A percentile compares a stretch with the other conserved stretches of the same genome.
phyloP scores from a whole-genome alignment of 1,140 invertebrate species.

The Apocrypta bakeri region DNA sequence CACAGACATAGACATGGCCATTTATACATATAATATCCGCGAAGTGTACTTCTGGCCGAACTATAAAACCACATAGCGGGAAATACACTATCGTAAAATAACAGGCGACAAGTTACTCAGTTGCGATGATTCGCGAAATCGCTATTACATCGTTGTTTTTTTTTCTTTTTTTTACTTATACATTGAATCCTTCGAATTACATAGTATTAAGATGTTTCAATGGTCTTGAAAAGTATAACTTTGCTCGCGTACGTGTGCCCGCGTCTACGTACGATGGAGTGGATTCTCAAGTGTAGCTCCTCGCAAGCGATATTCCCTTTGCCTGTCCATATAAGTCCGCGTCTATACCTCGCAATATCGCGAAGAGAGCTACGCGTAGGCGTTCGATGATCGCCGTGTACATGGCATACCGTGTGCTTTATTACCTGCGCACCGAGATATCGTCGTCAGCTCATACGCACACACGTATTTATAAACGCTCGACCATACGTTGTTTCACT shows the following conservation, averaged over 20 bases:
- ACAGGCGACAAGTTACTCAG: neutral
- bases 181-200: too few species aligned
- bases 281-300: neutral
- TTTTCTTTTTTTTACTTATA: too few species aligned
- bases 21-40: too few species aligned
- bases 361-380: neutral
- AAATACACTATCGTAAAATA: constrained; percentile 22
- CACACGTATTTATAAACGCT: neutral
- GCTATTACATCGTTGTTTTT: too few species aligned
- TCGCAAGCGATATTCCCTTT: neutral
- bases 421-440: neutral
- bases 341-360: neutral
- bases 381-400: neutral
- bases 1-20: too few species aligned
- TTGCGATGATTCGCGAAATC: neutral
- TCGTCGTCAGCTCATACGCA: too few species aligned
- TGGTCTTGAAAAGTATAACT: too few species aligned
- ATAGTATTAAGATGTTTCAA: too few species aligned
- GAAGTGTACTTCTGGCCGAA: neutral
- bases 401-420: neutral
- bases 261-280: neutral
- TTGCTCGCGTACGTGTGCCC: neutral
- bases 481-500: too few species aligned
- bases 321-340: neutral
- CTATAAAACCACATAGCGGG: neutral